Conservation (phyloP, 1,140 invertebrate species). For the Arion vulgaris region DNA sequence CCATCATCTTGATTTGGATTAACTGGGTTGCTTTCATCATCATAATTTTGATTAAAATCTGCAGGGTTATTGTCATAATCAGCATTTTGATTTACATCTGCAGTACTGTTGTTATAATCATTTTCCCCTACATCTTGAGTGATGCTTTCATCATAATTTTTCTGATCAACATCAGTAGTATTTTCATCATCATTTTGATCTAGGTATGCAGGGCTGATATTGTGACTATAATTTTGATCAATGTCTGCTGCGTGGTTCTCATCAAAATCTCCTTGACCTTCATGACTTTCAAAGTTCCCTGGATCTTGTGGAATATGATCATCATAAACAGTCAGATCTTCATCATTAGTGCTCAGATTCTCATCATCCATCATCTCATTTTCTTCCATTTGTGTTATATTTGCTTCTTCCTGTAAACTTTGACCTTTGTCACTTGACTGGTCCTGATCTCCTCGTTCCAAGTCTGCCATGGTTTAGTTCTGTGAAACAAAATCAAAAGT, state of each 20-base stretch:
- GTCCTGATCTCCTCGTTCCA: background rate
- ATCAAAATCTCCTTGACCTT: too few relatives aligned
- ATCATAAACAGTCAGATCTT: background rate
- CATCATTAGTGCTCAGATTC: background rate
- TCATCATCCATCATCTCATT: conserved; percentile 29
- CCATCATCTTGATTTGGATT: background rate
- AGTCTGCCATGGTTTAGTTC: conserved; percentile 15
- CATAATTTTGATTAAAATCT: too few relatives aligned
- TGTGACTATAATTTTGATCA: background rate
- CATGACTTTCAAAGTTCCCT: too few relatives aligned
- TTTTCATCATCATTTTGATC: background rate
- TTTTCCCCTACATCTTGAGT: background rate
- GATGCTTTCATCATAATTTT: background rate
- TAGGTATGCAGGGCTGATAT: background rate
- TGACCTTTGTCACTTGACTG: conserved; percentile 21
- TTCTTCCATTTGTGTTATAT: conserved; percentile 38
- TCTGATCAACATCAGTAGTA: too few relatives aligned
- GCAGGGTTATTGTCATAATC: background rate
- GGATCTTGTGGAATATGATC: conserved; percentile 22
- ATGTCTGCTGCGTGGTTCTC: background rate
- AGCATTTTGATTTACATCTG: background rate
- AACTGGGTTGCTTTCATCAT: background rate
- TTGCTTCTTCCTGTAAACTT: conserved; percentile 28
- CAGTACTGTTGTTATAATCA: background rate
- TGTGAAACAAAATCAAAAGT: conserved; percentile 10